Base-by-base conservation (phyloP, 1,140 invertebrate genomes). In the Pogonomyrmex californicus region DNA sequence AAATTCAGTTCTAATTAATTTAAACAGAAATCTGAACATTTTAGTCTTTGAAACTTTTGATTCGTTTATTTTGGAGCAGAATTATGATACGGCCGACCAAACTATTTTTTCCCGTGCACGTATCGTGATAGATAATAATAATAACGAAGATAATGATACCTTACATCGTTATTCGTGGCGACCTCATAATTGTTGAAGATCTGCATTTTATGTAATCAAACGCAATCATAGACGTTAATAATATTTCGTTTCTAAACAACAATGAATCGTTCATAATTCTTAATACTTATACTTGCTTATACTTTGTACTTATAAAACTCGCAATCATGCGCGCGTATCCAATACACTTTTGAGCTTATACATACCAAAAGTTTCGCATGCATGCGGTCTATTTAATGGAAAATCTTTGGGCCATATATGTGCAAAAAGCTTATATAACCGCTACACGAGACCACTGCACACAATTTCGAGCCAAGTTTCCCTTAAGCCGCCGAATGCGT, bases 371-470 rank as follows among this genome's bases (percentile, higher is more conserved):
- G 23, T 33, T 51, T 78, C 4, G 38, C 30, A 33, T 17, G 14
- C 12, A 47, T 23, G n/a, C 60, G 14, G 4, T 44, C 23, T 77
- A 62, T 9, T 47, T 60, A 58, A 30, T 7, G 71, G 10, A 23
- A 76, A 7, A 65, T 63, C 38, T 49, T 47, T 62, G 58, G 47
- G 30, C 41, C 36, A 44, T 49, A 44, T 17, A 51, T 36, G 17
- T 49, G 36, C 44, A 77, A 77, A 41, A 44, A 41, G 41, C 36
- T 65, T 30, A 65, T 63, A 76, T 56, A 60, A 77, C 23, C 56
- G 56, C 33, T 38, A 49, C 71, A 75, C 71, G 76, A 49, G n/a
- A 66, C 44, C 60, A 60, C 38, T 51, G 60, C n/a, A 79, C 44
- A 44, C 30, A 44, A 4, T 44, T 66, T 2, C 17, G 17, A 33